Evolutionary conservation across 2,888 invertebrate species (phyloP), one percentile per base, ranked within the genome.

Genomic region (Drosophila vallismaia): DNA sequence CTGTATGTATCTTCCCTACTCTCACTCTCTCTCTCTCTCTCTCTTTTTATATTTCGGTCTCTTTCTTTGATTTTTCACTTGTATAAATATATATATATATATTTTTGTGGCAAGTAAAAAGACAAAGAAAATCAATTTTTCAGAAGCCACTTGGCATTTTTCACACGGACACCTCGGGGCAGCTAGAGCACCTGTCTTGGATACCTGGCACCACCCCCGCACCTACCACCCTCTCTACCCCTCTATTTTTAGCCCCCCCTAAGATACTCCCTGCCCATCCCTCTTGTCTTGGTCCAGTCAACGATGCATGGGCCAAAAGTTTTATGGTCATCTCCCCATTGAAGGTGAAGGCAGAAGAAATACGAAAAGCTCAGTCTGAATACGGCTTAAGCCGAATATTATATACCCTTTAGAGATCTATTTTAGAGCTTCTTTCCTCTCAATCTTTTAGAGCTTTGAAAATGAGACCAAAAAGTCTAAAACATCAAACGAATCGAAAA

Each of bases 301-400:
- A 12, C 67, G 67, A 58, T 67, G 73, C 73, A 71, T 58, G 67
- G 67, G 64, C 28, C 64, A 36, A 66, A 68, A 49, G 42, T 50
- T 63, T 72, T 70, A 72, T 72, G 69, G 66, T 70, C 69, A 70
- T 70, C 69, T 70, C 71, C 71, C 62, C 51, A 68, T 42, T 42
- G 71, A 52, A 71, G 60, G 62, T 31, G 38, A 53, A 44, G 54
- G 36, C 29, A 45, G 24, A 28, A 19, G n/a, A 42, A 38, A 10
- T 9, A 42, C n/a, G 6, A 14, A 12, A n/a, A 14, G 14, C n/a
- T 6, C 2, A 12, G 36, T n/a, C n/a, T n/a, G 5, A 36, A 5
- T 2, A 0, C 6, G 36, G n/a, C n/a, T n/a, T 6, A n/a, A n/a
- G 5, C 0, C 36, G 12, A 36, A 36, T 1, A 36, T 2, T 36